Conservation (phyloP, 1,140 invertebrate species). For the Neotoxoptera formosana region DNA sequence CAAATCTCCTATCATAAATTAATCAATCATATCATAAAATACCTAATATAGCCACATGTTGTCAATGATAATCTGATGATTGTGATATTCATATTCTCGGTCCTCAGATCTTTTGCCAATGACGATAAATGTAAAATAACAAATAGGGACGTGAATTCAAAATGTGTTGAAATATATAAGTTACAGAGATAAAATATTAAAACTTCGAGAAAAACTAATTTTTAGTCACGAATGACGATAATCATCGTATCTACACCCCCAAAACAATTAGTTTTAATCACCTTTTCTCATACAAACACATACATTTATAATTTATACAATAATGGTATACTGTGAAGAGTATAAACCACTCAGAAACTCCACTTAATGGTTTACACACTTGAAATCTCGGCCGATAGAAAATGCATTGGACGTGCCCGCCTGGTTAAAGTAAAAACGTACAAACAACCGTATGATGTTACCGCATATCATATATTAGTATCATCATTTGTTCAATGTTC, state of each 20-base stretch:
- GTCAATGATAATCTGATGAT: no score
- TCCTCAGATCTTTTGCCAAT: no score
- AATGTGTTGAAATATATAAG: neutral
- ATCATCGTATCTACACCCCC: neutral
- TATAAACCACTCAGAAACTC: constrained; percentile 1
- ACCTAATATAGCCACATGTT: no score
- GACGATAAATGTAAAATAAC: neutral
- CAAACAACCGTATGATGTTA: neutral
- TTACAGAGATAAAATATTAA: neutral
- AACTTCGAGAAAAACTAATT: neutral
- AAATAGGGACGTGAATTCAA: neutral
- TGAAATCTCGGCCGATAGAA: neutral
- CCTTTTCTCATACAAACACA: neutral
- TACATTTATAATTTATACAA: neutral
- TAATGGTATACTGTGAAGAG: neutral
- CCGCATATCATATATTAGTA: neutral
- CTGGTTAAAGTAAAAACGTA: neutral
- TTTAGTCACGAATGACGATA: neutral
- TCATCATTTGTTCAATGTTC: neutral
- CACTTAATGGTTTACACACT: neutral
- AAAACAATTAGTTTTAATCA: neutral
- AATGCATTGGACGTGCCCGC: neutral
- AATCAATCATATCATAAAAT: no score
- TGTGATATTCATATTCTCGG: no score
- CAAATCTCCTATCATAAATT: no score